Base-by-base conservation (phyloP, 2,888 invertebrate genomes). In the Lysandra bellargus region DNA sequence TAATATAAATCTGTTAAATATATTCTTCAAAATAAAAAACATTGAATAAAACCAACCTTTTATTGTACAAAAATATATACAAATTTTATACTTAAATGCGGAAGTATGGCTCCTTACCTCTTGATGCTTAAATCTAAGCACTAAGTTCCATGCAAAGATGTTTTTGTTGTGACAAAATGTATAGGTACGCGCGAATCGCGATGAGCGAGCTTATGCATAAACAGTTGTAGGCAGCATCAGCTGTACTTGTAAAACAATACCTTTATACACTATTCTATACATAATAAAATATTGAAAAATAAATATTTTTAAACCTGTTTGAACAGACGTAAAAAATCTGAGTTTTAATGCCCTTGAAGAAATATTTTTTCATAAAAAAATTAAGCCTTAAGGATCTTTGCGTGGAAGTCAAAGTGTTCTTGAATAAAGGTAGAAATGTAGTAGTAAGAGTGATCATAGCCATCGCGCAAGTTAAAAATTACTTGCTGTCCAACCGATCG, bases 401-500 rank as follows among this genome's bases (percentile, higher is more conserved):
- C 96, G 90, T 99, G 99, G 90, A 98, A 98, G 80, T 96, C 96
- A 81, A 99, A 96, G 88, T 99, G 99, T 87, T 99, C 99, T 72
- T 96, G 97, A 79, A 99, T 97, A 90, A 98, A 99, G 0, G 98
- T 96, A 0, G 98, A 95, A 83, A 99, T 97, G 88, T 98, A 99
- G 87, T 96, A 99, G 88, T 99, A 99, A 76, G 98, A 97, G 92
- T 99, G 99, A 89, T 99, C 99, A 88, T 99, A 99, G 23, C 97
- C 98, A 83, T 97, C 97, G 12, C 97, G 95, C 86, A 96, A 93
- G 83, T 97, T 96, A 23, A 97, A 93, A 79, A 97, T 96, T 0
- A 97, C 95, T 17, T 96, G 96, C 30, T 98, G 93, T 79, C 96
- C 96, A 23, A 95, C 96, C 80, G 96, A 95, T 75, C 96, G 96